Evolutionary conservation across 2,888 invertebrate species (phyloP), one percentile per base, ranked within the genome.

Genomic region (Miltochrista miniata): DNA sequence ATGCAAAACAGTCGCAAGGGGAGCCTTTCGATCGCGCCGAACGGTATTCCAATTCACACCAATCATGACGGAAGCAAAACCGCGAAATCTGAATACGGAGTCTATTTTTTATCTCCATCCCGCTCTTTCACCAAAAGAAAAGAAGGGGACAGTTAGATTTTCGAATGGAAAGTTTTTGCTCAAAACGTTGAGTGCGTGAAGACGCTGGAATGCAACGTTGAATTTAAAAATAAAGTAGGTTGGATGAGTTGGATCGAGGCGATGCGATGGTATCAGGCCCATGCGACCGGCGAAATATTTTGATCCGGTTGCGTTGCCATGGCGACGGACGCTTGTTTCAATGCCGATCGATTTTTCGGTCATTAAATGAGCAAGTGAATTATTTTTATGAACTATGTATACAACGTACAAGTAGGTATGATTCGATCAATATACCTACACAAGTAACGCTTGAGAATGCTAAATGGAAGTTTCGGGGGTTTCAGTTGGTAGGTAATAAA

Each of bases 291-390:
- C 76, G 81, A 83, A 80, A 81, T 81, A 83, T 83, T 24, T 79
- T 78, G 79, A 72, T 72, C 72, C 70, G 67, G 68, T 54, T 61
- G 67, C 51, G 85, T 85, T 83, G 80, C 85, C 66, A 85, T 85
- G 76, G 83, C 76, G 77, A 84, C 82, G 51, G 64, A 51, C 42
- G 64, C 48, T 62, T 57, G 60, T 63, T 63, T 59, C 51, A 51
- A 64, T 55, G 48, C 50, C 68, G 54, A 69, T 67, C 67, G 68
- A 63, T 70, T 62, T 59, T 60, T 61, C 54, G 62, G 68, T 61
- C 59, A 56, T 68, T 63, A 64, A 64, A 62, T 35, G 56, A 59
- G 52, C 56, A 55, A 52, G 54, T 56, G 55, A 52, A 38, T 57
- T 66, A 59, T 57, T 65, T 56, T 62, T 59, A 54, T 51, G 51